phyloP scores from a whole-genome alignment of 2,888 invertebrate species.

The Lepidocyrtoides sp. region DNA sequence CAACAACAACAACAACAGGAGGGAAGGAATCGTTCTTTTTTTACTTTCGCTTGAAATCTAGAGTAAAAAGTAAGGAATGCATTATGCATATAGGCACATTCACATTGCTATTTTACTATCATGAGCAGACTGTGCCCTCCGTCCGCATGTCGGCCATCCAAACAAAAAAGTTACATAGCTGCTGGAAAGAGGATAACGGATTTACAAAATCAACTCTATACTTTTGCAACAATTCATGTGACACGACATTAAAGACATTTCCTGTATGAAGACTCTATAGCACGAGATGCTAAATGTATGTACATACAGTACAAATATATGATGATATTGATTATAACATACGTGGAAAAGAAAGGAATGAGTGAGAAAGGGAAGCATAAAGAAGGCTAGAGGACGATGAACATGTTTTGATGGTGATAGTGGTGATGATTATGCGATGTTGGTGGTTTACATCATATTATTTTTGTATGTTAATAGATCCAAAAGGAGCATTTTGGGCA shows the following conservation, averaged over 20 bases:
- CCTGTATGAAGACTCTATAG: background rate
- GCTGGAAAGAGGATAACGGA: background rate
- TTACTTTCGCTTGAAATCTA: background rate
- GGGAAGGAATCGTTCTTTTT: background rate
- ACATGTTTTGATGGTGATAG: background rate
- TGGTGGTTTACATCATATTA: background rate
- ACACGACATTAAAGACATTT: conserved; percentile 17
- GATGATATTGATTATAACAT: too few species aligned
- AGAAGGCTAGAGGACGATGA: background rate
- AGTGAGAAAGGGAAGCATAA: background rate
- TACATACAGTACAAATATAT: background rate
- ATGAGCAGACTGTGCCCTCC: background rate
- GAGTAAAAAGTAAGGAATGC: background rate
- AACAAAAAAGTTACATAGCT: background rate
- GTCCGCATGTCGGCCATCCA: background rate
- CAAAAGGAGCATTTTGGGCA: background rate
- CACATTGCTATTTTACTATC: background rate
- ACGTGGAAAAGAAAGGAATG: background rate
- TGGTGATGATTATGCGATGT: conserved; percentile 22
- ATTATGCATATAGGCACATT: background rate
- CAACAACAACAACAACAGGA: conserved; percentile 1
- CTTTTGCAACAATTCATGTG: conserved; percentile 10
- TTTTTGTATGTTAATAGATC: background rate
- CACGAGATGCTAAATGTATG: background rate
- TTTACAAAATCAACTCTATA: background rate